phyloP scores from a whole-genome alignment of 1,140 invertebrate species.

The Drosophila leontia region DNA sequence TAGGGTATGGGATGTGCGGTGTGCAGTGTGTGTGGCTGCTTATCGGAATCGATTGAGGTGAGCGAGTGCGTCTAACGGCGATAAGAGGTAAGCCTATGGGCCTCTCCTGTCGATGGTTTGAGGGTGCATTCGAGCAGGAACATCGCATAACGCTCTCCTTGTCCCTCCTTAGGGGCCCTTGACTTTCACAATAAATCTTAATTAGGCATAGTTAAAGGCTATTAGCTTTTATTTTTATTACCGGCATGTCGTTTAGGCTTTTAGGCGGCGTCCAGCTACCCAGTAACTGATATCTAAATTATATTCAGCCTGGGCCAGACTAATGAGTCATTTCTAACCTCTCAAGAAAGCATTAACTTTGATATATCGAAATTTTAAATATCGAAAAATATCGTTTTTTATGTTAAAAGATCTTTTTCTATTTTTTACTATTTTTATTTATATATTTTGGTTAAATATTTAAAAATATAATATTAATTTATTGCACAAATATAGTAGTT shows the following conservation, averaged over 20 bases:
- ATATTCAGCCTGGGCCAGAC: conserved; percentile 1
- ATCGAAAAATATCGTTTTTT: background rate
- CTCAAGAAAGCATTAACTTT: background rate
- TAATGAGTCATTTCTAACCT: background rate
- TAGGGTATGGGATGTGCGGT: background rate
- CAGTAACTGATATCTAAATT: conserved; percentile 47
- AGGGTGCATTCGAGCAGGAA: background rate
- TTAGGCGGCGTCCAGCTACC: conserved; percentile 11
- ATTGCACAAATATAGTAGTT: too few relatives aligned
- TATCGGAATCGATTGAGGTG: conserved; percentile 44
- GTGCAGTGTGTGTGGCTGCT: background rate
- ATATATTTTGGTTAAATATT: background rate
- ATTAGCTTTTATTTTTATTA: conserved; percentile 36
- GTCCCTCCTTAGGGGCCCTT: conserved; percentile 25
- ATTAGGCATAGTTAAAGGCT: conserved; percentile 51
- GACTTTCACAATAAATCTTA: conserved; percentile 69
- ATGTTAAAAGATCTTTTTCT: too few relatives aligned
- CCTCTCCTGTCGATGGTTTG: background rate
- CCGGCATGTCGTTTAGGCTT: background rate
- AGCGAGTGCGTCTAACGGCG: conserved; percentile 22
- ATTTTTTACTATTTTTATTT: background rate
- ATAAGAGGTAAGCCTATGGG: conserved; percentile 24
- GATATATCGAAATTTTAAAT: background rate
- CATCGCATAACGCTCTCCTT: background rate
- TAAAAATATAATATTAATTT: too few relatives aligned